Base-by-base conservation (phyloP, 2,888 invertebrate species). In the Panorpa germanica region DNA sequence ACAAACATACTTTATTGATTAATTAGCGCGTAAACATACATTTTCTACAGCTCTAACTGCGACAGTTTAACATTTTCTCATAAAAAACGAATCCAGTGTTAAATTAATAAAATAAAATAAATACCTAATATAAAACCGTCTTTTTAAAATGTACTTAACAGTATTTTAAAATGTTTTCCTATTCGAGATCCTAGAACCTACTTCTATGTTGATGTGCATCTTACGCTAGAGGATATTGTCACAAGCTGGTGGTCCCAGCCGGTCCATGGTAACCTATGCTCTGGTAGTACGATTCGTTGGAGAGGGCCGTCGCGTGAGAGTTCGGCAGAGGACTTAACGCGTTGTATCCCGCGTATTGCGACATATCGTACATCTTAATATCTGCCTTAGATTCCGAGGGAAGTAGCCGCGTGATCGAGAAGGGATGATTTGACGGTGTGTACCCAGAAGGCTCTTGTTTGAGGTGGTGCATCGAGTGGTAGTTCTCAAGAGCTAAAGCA, bases 181-280 rank as follows among this genome's bases (percentile, higher is more conserved):
- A n/a, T n/a, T n/a, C n/a, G n/a, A n/a, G n/a, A n/a, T n/a, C n/a
- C n/a, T n/a, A n/a, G n/a, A n/a, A n/a, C n/a, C n/a, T n/a, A n/a
- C n/a, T n/a, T n/a, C n/a, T n/a, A n/a, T 28, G 29, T 25, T 29
- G 35, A 21, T 32, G 34, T 37, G 35, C 55, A 49, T 53, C 67
- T 78, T 82, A 83, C 65, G 82, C 81, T 61, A 82, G 62, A 44
- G 83, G 82, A 51, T 83, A 83, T 62, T 83, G 83, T 83, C 83
- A 83, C 82, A 83, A 83, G 55, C 78, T 77, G 52, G 81, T 73
- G 48, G 81, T 74, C 32, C 68, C 66, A 37, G 70, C 56, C 35
- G 71, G 58, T 37, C 53, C 55, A 49, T 70, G 77, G 55, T 85
- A 82, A 48, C 82, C 61, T 46, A 78, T 66, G 43, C 78, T 74